Evolutionary conservation across 2,888 invertebrate species (phyloP), one percentile per base, ranked within the genome.

Genomic region (Ypsolopha sequella): DNA sequence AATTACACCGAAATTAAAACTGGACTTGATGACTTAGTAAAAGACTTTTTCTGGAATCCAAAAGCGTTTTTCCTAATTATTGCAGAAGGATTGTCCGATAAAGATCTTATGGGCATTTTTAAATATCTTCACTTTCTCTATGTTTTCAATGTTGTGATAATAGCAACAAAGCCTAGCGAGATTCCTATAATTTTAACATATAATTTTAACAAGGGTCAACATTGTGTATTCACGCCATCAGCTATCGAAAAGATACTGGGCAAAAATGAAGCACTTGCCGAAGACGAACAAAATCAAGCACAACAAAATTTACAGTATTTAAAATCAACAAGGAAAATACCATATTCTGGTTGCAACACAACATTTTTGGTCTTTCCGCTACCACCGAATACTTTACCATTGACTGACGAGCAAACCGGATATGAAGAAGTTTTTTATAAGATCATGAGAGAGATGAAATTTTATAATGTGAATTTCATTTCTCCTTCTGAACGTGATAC

Each of bases 31-130:
- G 49, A 56, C 36, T 38, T 56, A 10, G n/a, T 46, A 11, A 54
- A 55, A 38, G 56, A 56, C 36, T 33, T n/a, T 9, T 52, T 47
- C 36, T 56, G 56, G 56, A 56, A 56, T 51, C 54, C 56, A 33
- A 43, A 14, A 49, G 53, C 53, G 11, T 39, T 45, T 24, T 54
- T 56, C 33, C 6, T 54, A 14, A 6, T 54, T 39, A 41, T 14
- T n/a, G 33, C 51, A 14, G 33, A 41, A 44, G 39, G 49, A 33
- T 44, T 46, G 2, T 34, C 41, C n/a, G 13, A 24, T n/a, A 34
- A 7, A 34, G 36, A 49, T 48, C 36, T 45, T 41, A 47, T 13
- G 6, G 14, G 36, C 0, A 14, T 53, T 24, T 54, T 54, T 35
- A 48, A 49, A 38, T 41, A 48, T 41, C 48, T 54, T 7, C 54